phyloP scores from a whole-genome alignment of 2,797 vertebrate genomes.

The Labroides dimidiatus region DNA sequence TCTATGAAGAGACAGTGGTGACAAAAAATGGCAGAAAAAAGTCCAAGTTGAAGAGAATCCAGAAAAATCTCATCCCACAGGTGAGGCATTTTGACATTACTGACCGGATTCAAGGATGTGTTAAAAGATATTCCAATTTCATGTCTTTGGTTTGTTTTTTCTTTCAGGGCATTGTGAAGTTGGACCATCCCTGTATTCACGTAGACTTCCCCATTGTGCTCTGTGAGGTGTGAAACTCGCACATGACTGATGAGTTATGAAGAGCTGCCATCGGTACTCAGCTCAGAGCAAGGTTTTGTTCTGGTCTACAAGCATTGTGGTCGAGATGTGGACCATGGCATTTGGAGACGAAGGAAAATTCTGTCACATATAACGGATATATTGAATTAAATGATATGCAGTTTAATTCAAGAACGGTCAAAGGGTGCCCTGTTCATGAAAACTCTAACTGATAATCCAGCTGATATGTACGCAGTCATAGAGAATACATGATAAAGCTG shows the following conservation, averaged over 20 bases:
- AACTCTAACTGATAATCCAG: conserved; percentile 51
- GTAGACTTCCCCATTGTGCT: conserved; percentile 97
- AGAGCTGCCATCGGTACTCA: conserved; percentile 30
- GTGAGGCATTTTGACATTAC: conserved; percentile 70
- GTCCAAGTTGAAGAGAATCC: conserved; percentile 96
- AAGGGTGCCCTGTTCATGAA: conserved; percentile 26
- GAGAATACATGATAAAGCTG: conserved; percentile 37
- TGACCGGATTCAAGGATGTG: background rate
- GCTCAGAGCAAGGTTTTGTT: conserved; percentile 31
- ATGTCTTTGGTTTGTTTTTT: background rate
- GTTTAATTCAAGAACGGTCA: conserved; percentile 51
- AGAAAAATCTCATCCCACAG: conserved; percentile 98
- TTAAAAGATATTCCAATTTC: background rate
- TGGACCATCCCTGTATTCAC: conserved; percentile 95
- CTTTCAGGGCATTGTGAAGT: conserved; percentile 92
- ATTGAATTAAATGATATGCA: conserved; percentile 57
- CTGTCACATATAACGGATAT: conserved; percentile 31
- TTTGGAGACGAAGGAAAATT: conserved; percentile 31
- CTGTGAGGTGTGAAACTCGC: conserved; percentile 90
- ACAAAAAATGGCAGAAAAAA: conserved; percentile 96
- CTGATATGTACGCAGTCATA: conserved; percentile 63
- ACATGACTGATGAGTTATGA: conserved; percentile 33
- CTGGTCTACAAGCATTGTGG: conserved; percentile 6
- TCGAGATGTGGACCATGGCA: conserved; percentile 28
- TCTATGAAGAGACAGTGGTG: conserved; percentile 97